Conservation (phyloP, 2,113 vertebrate species). For the Paratilapia polleni region DNA sequence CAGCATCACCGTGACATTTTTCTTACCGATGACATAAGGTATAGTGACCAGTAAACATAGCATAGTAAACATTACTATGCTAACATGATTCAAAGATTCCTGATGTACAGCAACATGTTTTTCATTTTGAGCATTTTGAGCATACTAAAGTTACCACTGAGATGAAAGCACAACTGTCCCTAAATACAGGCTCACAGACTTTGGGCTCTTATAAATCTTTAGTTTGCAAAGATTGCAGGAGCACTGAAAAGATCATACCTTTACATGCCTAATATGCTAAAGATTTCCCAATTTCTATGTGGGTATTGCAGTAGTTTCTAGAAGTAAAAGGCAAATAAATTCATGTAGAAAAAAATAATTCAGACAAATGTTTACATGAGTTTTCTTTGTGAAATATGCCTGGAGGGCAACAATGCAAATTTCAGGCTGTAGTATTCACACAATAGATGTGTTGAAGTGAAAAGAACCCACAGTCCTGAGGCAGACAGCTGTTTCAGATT, state of each 20-base stretch:
- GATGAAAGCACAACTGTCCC: not conserved
- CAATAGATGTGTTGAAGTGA: slow-evolving; percentile 17
- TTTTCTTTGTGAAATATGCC: not conserved
- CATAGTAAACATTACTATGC: too few species aligned
- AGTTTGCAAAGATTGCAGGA: not conserved
- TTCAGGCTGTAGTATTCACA: not conserved
- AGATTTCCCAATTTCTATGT: not conserved
- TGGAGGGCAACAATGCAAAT: not conserved
- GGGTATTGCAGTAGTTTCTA: not conserved
- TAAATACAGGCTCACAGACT: not conserved
- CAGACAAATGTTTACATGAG: not conserved
- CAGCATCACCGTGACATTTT: not conserved
- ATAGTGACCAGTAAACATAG: too few species aligned
- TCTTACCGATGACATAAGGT: not conserved
- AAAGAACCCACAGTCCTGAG: not conserved
- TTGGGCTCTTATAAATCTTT: not conserved
- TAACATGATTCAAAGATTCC: fast-evolving
- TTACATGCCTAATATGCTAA: not conserved
- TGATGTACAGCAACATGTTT: not conserved
- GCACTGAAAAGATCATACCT: not conserved
- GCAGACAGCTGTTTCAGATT: slow-evolving; percentile 39
- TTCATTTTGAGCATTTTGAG: not conserved
- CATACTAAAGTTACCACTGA: not conserved
- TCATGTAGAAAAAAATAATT: slow-evolving; percentile 1
- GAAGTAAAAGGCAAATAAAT: not conserved